Evolutionary conservation across 2,888 invertebrate genomes (phyloP).

Genomic region (Mimumesa dahlbomi): DNA sequence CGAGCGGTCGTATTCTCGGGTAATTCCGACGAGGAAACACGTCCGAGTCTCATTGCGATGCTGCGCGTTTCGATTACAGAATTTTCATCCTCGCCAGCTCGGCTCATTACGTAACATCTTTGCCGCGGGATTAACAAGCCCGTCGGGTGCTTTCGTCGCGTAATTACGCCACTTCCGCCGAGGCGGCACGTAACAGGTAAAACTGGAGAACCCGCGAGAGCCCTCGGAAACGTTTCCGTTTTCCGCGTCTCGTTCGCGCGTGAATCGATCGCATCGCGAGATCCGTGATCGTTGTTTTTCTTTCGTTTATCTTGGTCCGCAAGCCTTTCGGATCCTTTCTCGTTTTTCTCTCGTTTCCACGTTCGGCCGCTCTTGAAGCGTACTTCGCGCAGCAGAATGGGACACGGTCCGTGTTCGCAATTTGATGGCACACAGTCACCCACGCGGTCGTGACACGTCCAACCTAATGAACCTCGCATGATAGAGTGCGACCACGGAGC

Average conservation of each 20-base stretch:
- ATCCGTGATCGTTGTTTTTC: slow-evolving; percentile 22
- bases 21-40: no score
- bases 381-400: slow-evolving; percentile 40
- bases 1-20: no score
- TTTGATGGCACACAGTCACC: slow-evolving; percentile 64
- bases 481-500: slow-evolving; percentile 64
- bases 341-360: slow-evolving; percentile 10
- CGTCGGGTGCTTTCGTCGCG: background rate
- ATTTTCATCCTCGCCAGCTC: slow-evolving; percentile 16
- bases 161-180: slow-evolving; percentile 26
- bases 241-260: slow-evolving; percentile 6
- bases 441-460: slow-evolving; percentile 65
- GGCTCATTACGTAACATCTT: slow-evolving; percentile 40
- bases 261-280: background rate
- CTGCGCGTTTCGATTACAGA: slow-evolving; percentile 15
- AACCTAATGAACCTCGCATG: slow-evolving; percentile 72
- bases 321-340: slow-evolving; percentile 8
- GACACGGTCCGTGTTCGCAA: slow-evolving; percentile 57
- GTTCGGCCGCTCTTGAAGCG: slow-evolving; percentile 35
- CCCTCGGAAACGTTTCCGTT: no score
- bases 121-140: slow-evolving; percentile 28
- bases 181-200: no score
- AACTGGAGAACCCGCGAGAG: no score
- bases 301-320: slow-evolving; percentile 45
- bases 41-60: slow-evolving; percentile 16